Base-by-base conservation (phyloP, 2,888 invertebrate genomes). In the Apomyelois bistriatella region DNA sequence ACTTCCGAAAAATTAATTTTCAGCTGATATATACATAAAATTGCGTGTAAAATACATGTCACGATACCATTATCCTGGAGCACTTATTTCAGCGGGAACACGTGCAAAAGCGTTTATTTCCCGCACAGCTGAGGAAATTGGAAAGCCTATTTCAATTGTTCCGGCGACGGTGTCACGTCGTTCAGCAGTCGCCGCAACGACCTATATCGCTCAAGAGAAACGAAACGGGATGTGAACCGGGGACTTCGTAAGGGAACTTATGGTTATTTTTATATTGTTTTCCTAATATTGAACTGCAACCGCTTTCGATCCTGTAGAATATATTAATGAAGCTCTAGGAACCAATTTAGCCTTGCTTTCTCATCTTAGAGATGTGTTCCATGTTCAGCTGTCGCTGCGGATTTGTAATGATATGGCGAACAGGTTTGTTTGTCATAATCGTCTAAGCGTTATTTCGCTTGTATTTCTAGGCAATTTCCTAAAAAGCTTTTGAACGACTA, bases 101-200 rank as follows among this genome's bases (percentile, higher is more conserved):
- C 61, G 58, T 60, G 60, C 62, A 59, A 69, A 75, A 66, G 65
- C 67, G 66, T 68, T 67, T 63, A 72, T 77, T 76, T 77, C 75
- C 74, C 64, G 43, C 56, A 60, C 57, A 64, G 63, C 66, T 57
- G 59, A 62, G 81, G 80, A 81, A 79, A 80, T 80, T 77, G 70
- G 64, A 79, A 80, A 74, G 69, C 73, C 75, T 76, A 72, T 77
- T 78, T 70, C 73, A 74, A 76, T 79, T 74, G 78, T 76, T 70
- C 66, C 62, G 63, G 53, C 59, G 63, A 61, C 64, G 61, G 56
- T 61, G 63, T 55, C 58, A 58, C 49, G 59, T 58, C 52, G 58
- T 62, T 64, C 60, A 61, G 60, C 56, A 51, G 15, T 41, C 53
- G 54, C 58, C 53, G 56, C 50, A 41, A 49, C 56, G 58, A 55